These are phyloP conservation scores for Drymodes brunneopygia DNA, from an alignment of 2,113 vertebrate species.

Conservation along the genomic window DNA sequence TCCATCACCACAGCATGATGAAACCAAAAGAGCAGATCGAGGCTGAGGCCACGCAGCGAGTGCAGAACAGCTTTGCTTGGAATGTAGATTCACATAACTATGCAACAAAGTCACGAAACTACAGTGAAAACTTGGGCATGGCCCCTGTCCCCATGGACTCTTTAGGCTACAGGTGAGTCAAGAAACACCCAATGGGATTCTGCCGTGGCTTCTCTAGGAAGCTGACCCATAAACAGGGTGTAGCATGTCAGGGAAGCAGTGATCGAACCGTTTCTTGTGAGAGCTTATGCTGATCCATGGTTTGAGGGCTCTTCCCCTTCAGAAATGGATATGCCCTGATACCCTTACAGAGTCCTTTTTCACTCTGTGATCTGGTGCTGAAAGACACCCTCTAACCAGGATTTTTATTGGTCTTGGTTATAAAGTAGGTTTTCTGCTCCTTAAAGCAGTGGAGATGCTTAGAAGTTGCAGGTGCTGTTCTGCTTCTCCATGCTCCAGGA, in stretches of 20 bases:
- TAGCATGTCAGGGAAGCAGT: not conserved
- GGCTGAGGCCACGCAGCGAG: conserved; percentile 72
- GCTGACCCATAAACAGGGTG: not conserved
- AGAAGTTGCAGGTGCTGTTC: not conserved
- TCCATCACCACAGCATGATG: conserved; percentile 77
- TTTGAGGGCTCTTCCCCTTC: not conserved
- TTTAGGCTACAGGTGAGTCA: conserved; percentile 81
- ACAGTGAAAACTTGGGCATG: conserved; percentile 75
- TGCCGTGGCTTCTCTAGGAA: not conserved
- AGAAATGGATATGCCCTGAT: not conserved
- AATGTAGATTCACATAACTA: conserved; percentile 79
- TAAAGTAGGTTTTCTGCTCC: not conserved
- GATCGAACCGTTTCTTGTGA: not conserved
- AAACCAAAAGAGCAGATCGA: conserved; percentile 85
- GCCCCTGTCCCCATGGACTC: conserved; percentile 72
- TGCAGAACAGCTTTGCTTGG: conserved; percentile 77
- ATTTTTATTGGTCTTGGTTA: not conserved
- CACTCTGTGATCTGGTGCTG: not conserved
- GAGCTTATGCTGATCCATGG: not conserved
- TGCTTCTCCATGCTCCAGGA: not conserved
- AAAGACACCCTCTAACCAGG: not conserved
- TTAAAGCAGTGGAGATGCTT: not conserved
- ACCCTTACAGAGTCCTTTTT: not conserved
- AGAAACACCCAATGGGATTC: not conserved
- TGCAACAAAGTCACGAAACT: conserved; percentile 81